These are phyloP conservation scores for Coluber constrictor DNA, from an alignment of 2,797 vertebrate species.

Conservation along the genomic window DNA sequence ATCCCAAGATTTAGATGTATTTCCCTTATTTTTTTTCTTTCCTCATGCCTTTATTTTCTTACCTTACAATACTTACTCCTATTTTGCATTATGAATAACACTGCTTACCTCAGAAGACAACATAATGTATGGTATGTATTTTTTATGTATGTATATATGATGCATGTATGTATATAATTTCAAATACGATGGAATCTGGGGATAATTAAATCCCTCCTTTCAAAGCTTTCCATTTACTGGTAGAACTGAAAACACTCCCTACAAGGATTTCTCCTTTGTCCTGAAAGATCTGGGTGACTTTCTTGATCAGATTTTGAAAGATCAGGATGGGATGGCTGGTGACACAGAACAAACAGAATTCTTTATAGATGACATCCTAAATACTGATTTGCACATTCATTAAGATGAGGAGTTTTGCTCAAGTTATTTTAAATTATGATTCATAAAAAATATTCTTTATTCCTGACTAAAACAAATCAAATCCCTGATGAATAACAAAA, in stretches of 20 bases:
- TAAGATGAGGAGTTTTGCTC: neutral
- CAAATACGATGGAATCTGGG: neutral
- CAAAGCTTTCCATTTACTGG: neutral
- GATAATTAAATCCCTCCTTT: neutral
- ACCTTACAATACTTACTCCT: neutral
- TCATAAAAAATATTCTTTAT: neutral
- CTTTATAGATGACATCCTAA: neutral
- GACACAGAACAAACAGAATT: neutral
- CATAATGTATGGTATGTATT: neutral
- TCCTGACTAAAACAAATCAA: neutral
- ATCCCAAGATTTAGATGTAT: neutral
- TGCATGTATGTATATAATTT: neutral
- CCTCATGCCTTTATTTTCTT: neutral
- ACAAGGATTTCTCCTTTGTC: neutral
- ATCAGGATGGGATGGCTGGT: neutral
- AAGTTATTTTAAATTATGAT: neutral
- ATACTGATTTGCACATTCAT: neutral
- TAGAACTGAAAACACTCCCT: neutral
- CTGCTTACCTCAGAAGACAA: neutral
- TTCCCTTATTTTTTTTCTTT: neutral
- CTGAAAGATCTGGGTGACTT: neutral
- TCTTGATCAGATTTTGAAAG: neutral
- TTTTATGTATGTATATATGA: neutral
- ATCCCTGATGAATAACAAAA: conserved; percentile 22
- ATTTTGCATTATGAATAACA: neutral